Base-by-base conservation (phyloP, 2,797 vertebrate genomes). In the Lemur catta region DNA sequence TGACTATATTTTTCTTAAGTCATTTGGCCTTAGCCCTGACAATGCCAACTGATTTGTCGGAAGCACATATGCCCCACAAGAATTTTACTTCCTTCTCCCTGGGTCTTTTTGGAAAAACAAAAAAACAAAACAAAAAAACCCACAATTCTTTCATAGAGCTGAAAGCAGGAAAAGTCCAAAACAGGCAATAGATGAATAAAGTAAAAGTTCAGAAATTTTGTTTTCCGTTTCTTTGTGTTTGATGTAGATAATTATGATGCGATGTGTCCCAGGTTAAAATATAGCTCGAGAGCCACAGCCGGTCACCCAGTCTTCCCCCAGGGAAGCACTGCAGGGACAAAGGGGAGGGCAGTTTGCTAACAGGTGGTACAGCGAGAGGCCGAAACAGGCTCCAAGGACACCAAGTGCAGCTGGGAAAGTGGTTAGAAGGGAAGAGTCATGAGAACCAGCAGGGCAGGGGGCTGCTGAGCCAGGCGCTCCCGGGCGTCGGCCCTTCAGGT, bases 381-480 rank as follows among this genome's bases (percentile, higher is more conserved):
- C 20, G 28, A 52, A 61, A 2, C 0, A 13, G 61, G 41, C 15
- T 13, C 17, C 52, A 41, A 26, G 12, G 6, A 81, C 41, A 80
- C 9, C 10, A 43, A 2, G 0, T 6, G 14, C 20, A 26, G 26
- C 15, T 20, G 57, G 4, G 7, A 41, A 63, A 20, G 11, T 35
- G 22, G 22, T 22, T 8, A 6, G 13, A 41, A 0, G 0, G 18
- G 41, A 30, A 28, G 2, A n/a, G 13, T 20, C 8, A 7, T 20
- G 82, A 52, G n/a, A 6, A 52, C 35, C 22, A 38, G 24, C 3
- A 18, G 55, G 14, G 5, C 0, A 12, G 55, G 35, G 24, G 35
- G 9, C n/a, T 30, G n/a, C 22, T 28, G 24, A 20, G 7, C n/a
- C 18, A 18, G 33, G 17, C 10, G 0, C 33, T 43, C 33, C 6